Evolutionary conservation across 2,888 invertebrate genomes (phyloP).

Genomic region (Epinotia bilunana): DNA sequence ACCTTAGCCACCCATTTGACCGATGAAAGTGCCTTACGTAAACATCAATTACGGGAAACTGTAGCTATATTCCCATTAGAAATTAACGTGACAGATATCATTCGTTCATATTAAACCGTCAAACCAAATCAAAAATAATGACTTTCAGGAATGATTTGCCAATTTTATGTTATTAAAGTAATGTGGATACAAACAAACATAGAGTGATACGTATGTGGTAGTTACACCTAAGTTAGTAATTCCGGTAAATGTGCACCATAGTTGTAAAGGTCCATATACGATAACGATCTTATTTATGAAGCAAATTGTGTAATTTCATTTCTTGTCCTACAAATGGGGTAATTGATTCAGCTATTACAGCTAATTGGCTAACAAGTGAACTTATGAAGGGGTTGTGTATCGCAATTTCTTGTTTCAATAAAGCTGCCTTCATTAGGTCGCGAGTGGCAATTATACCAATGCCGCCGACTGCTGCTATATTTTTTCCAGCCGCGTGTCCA

Average conservation of each 20-base stretch:
- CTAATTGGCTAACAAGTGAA: slow-evolving; percentile 67
- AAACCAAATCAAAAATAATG: slow-evolving; percentile 69
- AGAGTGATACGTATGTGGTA: slow-evolving; percentile 38
- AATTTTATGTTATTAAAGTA: slow-evolving; percentile 71
- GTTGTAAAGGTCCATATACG: slow-evolving; percentile 22
- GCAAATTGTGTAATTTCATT: slow-evolving; percentile 51
- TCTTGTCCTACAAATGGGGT: slow-evolving; percentile 58
- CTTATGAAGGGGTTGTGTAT: slow-evolving; percentile 62
- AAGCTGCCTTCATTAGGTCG: slow-evolving; percentile 68
- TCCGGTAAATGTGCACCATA: slow-evolving; percentile 16
- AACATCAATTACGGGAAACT: slow-evolving; percentile 58
- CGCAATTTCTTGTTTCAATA: slow-evolving; percentile 79
- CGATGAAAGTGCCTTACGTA: slow-evolving; percentile 56
- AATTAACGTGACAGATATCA: slow-evolving; percentile 53
- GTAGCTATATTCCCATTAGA: slow-evolving; percentile 60
- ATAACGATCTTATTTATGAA: slow-evolving; percentile 44
- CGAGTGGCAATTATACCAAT: slow-evolving; percentile 61
- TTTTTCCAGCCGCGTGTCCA: slow-evolving; percentile 57
- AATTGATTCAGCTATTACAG: slow-evolving; percentile 66
- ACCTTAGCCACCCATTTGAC: slow-evolving; percentile 73
- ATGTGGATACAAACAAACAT: slow-evolving; percentile 56
- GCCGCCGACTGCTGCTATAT: slow-evolving; percentile 54
- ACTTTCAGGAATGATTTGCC: slow-evolving; percentile 73
- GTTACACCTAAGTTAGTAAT: slow-evolving; percentile 15
- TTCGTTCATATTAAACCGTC: slow-evolving; percentile 40